These are phyloP conservation scores for Tipula helvola DNA, from an alignment of 2,888 invertebrate species.

Conservation along the genomic window DNA sequence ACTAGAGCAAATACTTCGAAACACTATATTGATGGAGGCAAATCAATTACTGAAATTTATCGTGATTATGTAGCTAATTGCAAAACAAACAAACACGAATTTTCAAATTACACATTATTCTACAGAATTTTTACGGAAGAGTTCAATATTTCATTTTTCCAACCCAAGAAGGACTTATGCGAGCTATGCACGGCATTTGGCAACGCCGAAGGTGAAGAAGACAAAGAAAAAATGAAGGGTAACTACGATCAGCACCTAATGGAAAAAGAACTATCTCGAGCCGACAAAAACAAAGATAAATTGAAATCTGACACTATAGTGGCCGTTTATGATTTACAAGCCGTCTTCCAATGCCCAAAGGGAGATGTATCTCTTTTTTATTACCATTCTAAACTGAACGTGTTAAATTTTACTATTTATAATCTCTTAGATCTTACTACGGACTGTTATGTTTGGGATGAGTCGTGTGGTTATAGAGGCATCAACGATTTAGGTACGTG, in stretches of 20 bases:
- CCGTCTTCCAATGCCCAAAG: constrained; percentile 24
- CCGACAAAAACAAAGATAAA: constrained; percentile 19
- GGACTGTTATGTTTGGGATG: too few relatives aligned
- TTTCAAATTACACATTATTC: background rate
- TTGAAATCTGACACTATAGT: constrained; percentile 18
- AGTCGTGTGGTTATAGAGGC: constrained; percentile 24
- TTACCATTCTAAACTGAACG: too few relatives aligned
- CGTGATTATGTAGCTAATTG: too few relatives aligned
- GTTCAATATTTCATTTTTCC: too few relatives aligned
- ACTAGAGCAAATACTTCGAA: too few relatives aligned
- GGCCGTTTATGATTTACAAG: constrained; percentile 23
- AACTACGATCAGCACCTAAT: constrained; percentile 21
- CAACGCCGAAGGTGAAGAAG: too few relatives aligned
- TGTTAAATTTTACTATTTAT: too few relatives aligned
- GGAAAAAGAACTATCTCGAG: constrained; percentile 15
- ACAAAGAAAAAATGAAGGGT: constrained; percentile 18
- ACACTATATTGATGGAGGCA: too few relatives aligned
- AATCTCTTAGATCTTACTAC: constrained; percentile 19
- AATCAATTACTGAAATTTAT: too few relatives aligned
- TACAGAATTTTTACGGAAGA: too few relatives aligned
- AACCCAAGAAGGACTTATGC: too few relatives aligned
- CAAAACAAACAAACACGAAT: background rate
- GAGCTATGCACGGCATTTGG: background rate
- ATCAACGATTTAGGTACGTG: constrained; percentile 25
- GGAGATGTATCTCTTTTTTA: constrained; percentile 23